A percentile compares a stretch with the other conserved stretches of the same genome.
Conservation (phyloP, 2,888 invertebrate species). For the Patella caerulea region DNA sequence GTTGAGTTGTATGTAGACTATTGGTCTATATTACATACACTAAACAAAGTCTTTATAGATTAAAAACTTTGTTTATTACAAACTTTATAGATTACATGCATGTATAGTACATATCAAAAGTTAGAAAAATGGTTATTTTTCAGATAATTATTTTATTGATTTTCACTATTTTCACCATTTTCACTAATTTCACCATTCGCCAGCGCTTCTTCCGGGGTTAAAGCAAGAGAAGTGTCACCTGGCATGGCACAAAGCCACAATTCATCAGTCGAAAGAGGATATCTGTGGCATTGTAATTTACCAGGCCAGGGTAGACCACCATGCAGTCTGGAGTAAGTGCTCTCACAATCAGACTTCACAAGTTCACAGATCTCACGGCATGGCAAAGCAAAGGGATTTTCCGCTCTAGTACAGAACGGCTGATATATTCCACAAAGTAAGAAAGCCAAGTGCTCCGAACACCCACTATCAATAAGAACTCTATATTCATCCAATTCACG, state of each 20-base stretch:
- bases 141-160: too few relatives aligned
- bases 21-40: too few relatives aligned
- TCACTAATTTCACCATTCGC: too few relatives aligned
- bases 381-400: conserved; percentile 42
- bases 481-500: conserved; percentile 45
- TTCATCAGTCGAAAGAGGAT: conserved; percentile 31
- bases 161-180: too few relatives aligned
- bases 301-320: conserved; percentile 54
- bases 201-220: neutral
- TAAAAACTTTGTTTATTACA: too few relatives aligned
- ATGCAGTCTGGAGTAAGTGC: conserved; percentile 35
- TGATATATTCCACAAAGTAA: conserved; percentile 51
- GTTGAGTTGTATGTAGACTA: too few relatives aligned
- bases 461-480: conserved; percentile 36
- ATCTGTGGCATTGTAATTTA: conserved; percentile 61
- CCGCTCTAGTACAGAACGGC: conserved; percentile 42
- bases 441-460: conserved; percentile 41
- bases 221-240: conserved; percentile 29
- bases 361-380: conserved; percentile 52
- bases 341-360: conserved; percentile 42
- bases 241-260: conserved; percentile 45
- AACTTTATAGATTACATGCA: too few relatives aligned
- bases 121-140: too few relatives aligned
- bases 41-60: too few relatives aligned
- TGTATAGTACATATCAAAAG: too few relatives aligned